A percentile compares a stretch with the other conserved stretches of the same genome.
Evolutionary conservation across 2,888 invertebrate species (phyloP).

Genomic region (Ptilodon capucinus): DNA sequence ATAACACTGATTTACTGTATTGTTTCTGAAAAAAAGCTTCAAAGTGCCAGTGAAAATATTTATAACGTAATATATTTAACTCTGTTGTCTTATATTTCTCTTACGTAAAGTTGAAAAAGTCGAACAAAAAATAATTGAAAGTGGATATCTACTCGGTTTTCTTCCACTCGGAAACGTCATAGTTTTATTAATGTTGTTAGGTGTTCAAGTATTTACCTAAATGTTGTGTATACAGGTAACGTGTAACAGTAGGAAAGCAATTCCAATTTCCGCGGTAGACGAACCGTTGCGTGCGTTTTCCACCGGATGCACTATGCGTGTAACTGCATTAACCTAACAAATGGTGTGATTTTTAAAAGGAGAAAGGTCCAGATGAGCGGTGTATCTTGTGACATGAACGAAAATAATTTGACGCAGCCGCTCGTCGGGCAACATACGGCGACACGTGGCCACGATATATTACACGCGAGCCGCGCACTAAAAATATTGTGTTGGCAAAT

Average conservation of each 20-base stretch:
- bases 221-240: too few species aligned
- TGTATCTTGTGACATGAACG: slow-evolving; percentile 82
- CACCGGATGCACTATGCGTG: slow-evolving; percentile 63
- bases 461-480: slow-evolving; percentile 81
- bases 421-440: slow-evolving; percentile 78
- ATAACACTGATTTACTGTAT: slow-evolving; percentile 35
- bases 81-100: too few species aligned
- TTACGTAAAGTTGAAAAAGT: too few species aligned
- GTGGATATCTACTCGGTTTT: too few species aligned
- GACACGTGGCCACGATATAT: slow-evolving; percentile 82
- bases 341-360: slow-evolving; percentile 78
- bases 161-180: too few species aligned
- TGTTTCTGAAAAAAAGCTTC: background rate
- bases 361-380: slow-evolving; percentile 80
- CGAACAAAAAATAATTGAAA: too few species aligned
- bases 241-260: background rate
- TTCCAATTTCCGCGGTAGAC: slow-evolving; percentile 13
- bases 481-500: slow-evolving; percentile 84
- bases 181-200: too few species aligned
- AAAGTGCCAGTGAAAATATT: background rate
- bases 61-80: background rate
- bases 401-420: slow-evolving; percentile 83
- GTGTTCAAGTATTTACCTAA: too few species aligned
- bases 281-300: slow-evolving; percentile 45
- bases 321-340: slow-evolving; percentile 64